Percentiles rank a stretch among this genome's conserved stretches.
Conservation (phyloP, 2,797 vertebrate species). For the Moxostoma hubbsi region DNA sequence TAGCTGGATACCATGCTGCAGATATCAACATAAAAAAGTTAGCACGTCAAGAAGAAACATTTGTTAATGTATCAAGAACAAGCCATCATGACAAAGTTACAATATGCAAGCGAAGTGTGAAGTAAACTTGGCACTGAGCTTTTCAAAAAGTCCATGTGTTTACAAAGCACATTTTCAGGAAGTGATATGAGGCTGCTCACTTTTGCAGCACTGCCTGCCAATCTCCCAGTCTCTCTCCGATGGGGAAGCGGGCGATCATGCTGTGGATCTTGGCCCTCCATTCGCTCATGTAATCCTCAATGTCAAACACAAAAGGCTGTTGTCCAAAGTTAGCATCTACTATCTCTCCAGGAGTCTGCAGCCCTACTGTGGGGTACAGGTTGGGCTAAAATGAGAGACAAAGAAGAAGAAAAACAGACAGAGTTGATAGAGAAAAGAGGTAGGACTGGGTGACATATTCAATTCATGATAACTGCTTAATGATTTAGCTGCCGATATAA, state of each 20-base stretch:
- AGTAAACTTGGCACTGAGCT: too few species aligned
- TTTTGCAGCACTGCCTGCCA: conserved; percentile 98
- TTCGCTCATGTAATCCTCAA: conserved; percentile 98
- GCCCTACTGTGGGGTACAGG: conserved; percentile 95
- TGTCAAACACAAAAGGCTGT: conserved; percentile 98
- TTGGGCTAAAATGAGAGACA: conserved; percentile 83
- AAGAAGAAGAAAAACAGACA: conserved; percentile 1
- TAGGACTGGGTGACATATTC: too few species aligned
- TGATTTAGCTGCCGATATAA: too few species aligned
- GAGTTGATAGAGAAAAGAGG: neutral
- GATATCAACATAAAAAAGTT: conserved; percentile 26
- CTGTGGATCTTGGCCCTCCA: conserved; percentile 96
- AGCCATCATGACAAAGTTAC: neutral
- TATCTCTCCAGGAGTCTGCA: conserved; percentile 96
- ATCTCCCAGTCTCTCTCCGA: conserved; percentile 93
- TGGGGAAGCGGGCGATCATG: conserved; percentile 94
- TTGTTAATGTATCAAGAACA: neutral
- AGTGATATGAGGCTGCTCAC: conserved; percentile 66
- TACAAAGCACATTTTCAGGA: neutral
- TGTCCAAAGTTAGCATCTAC: conserved; percentile 98
- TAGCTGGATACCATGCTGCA: conserved; percentile 96
- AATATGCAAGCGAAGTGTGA: too few species aligned
- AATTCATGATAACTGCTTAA: too few species aligned
- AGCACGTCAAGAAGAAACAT: neutral
- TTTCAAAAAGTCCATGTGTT: neutral